Percentiles rank a stretch among this genome's conserved stretches.
phyloP scores from a whole-genome alignment of 2,113 vertebrate genomes.

The Poecile atricapillus region DNA sequence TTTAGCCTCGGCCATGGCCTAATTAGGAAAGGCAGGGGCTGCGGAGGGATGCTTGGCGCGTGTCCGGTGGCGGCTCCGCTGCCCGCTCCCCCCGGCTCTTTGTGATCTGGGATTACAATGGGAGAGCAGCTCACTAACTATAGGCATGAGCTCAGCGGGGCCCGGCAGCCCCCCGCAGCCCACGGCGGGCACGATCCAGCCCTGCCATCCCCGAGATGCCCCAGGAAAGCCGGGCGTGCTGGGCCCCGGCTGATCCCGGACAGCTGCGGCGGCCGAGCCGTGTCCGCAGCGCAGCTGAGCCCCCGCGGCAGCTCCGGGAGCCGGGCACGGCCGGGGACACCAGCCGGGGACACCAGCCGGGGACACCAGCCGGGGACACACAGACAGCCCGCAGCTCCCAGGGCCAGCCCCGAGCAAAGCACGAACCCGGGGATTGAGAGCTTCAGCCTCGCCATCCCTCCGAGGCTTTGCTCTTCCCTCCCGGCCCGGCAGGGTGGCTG shows the following conservation, averaged over 20 bases:
- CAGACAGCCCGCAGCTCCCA: not conserved
- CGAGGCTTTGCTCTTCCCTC: fast-evolving
- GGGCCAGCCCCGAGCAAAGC: not conserved
- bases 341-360: not conserved
- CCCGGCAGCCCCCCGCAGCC: not conserved
- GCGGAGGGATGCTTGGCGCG: conserved; percentile 55
- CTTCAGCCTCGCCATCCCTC: fast-evolving
- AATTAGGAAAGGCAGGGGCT: conserved; percentile 71
- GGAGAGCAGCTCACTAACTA: conserved; percentile 55
- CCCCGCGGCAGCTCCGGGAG: not conserved
- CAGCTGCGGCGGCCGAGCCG: not conserved
- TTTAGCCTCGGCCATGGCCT: conserved; percentile 59
- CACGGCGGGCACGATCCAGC: fast-evolving
- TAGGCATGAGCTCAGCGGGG: conserved; percentile 68
- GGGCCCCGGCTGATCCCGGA: not conserved
- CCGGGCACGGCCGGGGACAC: not conserved
- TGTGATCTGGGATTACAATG: conserved; percentile 71
- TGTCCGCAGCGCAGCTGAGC: not conserved
- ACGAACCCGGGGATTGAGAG: not conserved
- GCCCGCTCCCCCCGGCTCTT: conserved; percentile 41
- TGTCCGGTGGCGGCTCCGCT: not conserved
- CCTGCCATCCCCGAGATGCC: not conserved
- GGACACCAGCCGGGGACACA: too few species aligned
- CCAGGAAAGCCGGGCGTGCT: not conserved
- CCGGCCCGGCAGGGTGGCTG: not conserved